phyloP scores from a whole-genome alignment of 2,113 vertebrate genomes.

The Coptodon rendalli region DNA sequence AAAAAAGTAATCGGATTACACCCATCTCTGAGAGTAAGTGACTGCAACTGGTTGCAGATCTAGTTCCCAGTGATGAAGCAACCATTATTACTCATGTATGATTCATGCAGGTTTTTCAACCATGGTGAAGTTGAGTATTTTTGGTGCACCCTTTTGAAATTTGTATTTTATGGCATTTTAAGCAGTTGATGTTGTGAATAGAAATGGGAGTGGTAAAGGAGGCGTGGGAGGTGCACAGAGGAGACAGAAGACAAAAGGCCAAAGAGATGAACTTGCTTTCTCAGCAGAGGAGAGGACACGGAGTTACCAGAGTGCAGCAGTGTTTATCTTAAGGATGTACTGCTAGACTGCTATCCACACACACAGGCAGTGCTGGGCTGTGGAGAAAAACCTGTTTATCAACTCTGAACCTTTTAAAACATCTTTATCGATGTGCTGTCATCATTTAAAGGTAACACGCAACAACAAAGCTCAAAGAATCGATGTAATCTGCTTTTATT shows the following conservation, averaged over 20 bases:
- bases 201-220: not conserved
- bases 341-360: not conserved
- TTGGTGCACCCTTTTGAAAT: not conserved
- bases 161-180: not conserved
- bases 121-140: not conserved
- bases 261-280: not conserved
- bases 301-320: not conserved
- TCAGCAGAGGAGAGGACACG: not conserved
- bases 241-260: not conserved
- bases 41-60: not conserved
- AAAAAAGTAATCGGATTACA: not conserved
- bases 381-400: not conserved
- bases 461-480: not conserved
- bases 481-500: not conserved
- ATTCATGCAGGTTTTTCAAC: not conserved
- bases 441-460: not conserved
- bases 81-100: not conserved
- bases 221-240: not conserved
- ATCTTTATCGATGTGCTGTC: not conserved
- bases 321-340: not conserved
- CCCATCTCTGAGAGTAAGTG: not conserved
- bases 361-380: not conserved
- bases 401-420: not conserved
- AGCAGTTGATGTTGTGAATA: not conserved
- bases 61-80: not conserved